phyloP scores from a whole-genome alignment of 2,888 invertebrate genomes.

The Apomyelois bistriatella region DNA sequence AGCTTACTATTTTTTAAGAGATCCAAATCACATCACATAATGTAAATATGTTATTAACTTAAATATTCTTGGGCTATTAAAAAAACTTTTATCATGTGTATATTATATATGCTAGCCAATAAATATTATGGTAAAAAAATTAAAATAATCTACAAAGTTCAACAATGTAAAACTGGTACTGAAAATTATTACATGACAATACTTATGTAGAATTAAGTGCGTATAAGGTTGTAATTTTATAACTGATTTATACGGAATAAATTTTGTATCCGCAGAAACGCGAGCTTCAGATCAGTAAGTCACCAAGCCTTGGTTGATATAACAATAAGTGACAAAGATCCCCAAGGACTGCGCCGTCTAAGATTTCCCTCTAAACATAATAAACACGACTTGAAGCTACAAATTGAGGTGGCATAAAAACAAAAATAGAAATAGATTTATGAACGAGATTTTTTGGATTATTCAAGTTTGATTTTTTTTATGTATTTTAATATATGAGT shows the following conservation, averaged over 20 bases:
- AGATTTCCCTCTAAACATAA: slow-evolving; percentile 40
- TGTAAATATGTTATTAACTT: no score
- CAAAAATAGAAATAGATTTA: neutral
- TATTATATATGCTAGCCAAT: no score
- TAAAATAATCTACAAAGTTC: no score
- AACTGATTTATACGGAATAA: no score
- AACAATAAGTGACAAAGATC: slow-evolving; percentile 60
- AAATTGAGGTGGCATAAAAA: neutral
- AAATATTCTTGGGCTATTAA: no score
- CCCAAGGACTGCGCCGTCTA: slow-evolving; percentile 46
- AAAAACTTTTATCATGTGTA: no score
- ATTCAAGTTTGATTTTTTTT: neutral
- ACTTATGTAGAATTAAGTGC: no score
- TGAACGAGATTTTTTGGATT: neutral
- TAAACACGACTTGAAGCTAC: slow-evolving; percentile 15
- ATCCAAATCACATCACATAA: neutral
- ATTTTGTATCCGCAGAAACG: no score
- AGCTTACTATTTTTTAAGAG: neutral
- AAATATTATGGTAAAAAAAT: no score
- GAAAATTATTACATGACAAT: no score
- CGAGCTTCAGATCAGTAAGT: neutral
- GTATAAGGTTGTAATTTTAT: no score
- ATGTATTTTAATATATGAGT: neutral
- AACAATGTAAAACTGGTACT: no score
- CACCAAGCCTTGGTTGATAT: slow-evolving; percentile 36